These are phyloP conservation scores for Echinometra lucunter DNA, from an alignment of 53 echinoderm and acorn worm species.

Conservation along the genomic window DNA sequence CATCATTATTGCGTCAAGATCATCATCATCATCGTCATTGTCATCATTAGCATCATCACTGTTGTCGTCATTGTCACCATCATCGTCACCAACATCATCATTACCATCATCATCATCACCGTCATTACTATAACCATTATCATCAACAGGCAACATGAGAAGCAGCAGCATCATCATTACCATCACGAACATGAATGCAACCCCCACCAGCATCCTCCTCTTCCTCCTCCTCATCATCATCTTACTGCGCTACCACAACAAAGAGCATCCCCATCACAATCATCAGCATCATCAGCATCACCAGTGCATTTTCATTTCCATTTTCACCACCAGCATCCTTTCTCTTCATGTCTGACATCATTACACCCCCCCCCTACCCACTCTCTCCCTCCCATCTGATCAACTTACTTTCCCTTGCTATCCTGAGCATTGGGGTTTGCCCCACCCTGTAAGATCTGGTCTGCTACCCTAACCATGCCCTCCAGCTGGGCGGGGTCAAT, in stretches of 20 bases:
- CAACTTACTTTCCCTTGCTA: slow-evolving; percentile 86
- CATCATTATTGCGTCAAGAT: background rate
- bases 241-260: background rate
- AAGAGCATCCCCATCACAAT: background rate
- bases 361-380: background rate
- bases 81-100: background rate
- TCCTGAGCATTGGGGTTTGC: slow-evolving; percentile 92
- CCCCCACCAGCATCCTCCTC: background rate
- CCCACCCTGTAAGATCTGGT: slow-evolving; percentile 81
- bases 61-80: background rate
- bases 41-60: background rate
- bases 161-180: slow-evolving; percentile 18
- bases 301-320: background rate
- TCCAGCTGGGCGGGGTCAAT: slow-evolving; percentile 71
- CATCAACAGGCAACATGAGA: slow-evolving; percentile 23
- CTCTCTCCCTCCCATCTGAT: background rate
- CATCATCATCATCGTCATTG: background rate
- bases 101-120: slow-evolving; percentile 21
- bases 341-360: background rate
- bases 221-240: background rate
- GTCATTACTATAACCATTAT: background rate
- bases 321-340: background rate
- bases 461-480: slow-evolving; percentile 90
- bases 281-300: background rate
- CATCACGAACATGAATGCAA: background rate